Conservation (phyloP, 92 coral and sea anemone genomes). For the Actinernus sp. region DNA sequence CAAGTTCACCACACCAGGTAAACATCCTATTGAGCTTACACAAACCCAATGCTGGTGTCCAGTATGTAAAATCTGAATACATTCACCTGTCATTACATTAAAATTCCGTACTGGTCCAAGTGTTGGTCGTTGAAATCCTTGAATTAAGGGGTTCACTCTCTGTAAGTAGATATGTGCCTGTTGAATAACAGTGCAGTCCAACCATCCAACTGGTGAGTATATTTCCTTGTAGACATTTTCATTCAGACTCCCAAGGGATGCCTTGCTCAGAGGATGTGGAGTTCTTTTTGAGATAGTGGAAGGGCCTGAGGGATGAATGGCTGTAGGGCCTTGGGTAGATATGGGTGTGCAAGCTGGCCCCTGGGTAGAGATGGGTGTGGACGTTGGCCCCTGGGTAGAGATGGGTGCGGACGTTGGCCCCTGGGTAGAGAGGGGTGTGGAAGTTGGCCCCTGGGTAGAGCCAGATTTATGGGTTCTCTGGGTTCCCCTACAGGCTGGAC, state of each 20-base stretch:
- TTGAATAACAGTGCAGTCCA: conserved; percentile 65
- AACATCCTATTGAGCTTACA: conserved; percentile 63
- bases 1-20: conserved; percentile 57
- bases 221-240: conserved; percentile 30
- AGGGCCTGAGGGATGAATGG: neutral
- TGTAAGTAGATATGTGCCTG: conserved; percentile 41
- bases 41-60: conserved; percentile 67
- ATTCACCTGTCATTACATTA: conserved; percentile 56
- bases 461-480: neutral
- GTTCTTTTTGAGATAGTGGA: neutral
- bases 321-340: neutral
- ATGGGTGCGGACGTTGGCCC: neutral
- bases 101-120: conserved; percentile 63
- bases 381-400: neutral
- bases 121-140: conserved; percentile 64
- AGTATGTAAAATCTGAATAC: conserved; percentile 51
- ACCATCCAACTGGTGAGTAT: conserved; percentile 60
- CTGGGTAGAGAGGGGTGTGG: neutral
- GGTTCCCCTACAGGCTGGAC: neutral
- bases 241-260: conserved; percentile 22
- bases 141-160: conserved; percentile 46
- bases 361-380: neutral
- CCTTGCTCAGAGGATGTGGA: too few species aligned
- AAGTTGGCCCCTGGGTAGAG: neutral
- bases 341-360: neutral